Percentiles rank a stretch among this genome's conserved stretches.
Conservation (phyloP, 2,888 invertebrate genomes). For the Nyleta sp. region DNA sequence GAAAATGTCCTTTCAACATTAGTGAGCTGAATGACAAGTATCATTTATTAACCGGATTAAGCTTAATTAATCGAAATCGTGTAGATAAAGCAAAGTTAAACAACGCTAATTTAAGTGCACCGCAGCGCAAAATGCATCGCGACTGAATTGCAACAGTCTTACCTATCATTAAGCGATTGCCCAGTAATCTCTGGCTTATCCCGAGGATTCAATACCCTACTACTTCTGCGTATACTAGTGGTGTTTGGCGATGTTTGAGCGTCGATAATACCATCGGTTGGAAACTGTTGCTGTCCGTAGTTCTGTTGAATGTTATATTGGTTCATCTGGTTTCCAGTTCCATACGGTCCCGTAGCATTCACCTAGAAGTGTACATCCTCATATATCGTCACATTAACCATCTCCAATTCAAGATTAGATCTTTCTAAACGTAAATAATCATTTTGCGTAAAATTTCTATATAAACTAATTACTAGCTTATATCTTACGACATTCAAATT, state of each 20-base stretch:
- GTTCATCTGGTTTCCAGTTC: constrained; percentile 73
- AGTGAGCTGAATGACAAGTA: too few species aligned
- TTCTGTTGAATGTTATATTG: constrained; percentile 77
- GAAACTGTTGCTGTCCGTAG: constrained; percentile 77
- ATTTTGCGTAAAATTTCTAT: too few species aligned
- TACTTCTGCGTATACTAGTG: constrained; percentile 80
- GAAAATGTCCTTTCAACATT: too few species aligned
- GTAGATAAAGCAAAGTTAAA: too few species aligned
- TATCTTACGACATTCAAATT: too few species aligned
- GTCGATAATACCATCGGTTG: constrained; percentile 73
- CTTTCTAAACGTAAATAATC: neutral
- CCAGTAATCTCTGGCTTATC: constrained; percentile 76
- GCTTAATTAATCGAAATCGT: too few species aligned
- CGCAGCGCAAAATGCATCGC: neutral
- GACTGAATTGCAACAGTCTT: constrained; percentile 2
- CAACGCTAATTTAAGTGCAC: too few species aligned
- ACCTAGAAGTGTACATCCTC: constrained; percentile 66
- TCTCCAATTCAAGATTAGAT: neutral
- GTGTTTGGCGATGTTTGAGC: constrained; percentile 73
- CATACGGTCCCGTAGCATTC: constrained; percentile 75
- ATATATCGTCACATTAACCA: neutral
- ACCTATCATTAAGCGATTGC: constrained; percentile 81
- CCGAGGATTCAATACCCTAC: constrained; percentile 77
- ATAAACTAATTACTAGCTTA: too few species aligned
- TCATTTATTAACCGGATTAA: too few species aligned